These are phyloP conservation scores for Odiellus spinosus DNA, from an alignment of 2,888 invertebrate genomes.

Conservation along the genomic window DNA sequence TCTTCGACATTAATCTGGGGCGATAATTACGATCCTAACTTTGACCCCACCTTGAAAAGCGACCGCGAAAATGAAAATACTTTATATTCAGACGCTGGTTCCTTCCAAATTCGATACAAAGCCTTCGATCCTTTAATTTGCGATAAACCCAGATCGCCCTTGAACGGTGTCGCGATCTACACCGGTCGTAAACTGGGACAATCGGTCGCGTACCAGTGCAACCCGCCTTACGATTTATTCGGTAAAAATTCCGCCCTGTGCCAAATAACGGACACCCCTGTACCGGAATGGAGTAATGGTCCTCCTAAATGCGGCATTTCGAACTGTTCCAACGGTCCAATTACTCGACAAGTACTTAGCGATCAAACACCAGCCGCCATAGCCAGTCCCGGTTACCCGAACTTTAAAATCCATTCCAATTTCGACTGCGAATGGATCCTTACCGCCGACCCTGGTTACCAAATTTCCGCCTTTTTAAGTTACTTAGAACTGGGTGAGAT, in stretches of 20 bases:
- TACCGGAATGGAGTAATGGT: conserved; percentile 11
- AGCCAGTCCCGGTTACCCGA: conserved; percentile 14
- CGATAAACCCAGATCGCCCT: conserved; percentile 6
- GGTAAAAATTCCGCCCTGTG: conserved; percentile 9
- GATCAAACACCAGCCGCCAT: conserved; percentile 7
- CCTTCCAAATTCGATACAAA: conserved; percentile 15
- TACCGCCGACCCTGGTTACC: conserved; percentile 9
- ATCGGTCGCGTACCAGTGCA: conserved; percentile 9
- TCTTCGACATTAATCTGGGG: conserved; percentile 1
- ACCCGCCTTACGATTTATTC: conserved; percentile 13
- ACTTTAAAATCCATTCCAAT: background rate
- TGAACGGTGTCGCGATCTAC: conserved; percentile 8
- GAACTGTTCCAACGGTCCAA: conserved; percentile 9
- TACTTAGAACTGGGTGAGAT: too few relatives aligned
- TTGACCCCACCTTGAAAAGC: too few relatives aligned
- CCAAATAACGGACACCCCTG: conserved; percentile 6
- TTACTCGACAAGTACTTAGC: conserved; percentile 2
- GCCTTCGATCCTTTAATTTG: conserved; percentile 13
- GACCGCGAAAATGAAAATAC: background rate
- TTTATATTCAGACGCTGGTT: conserved; percentile 6
- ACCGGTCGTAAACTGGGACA: conserved; percentile 11
- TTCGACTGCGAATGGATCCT: conserved; percentile 11
- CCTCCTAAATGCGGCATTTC: conserved; percentile 11
- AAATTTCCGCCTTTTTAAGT: conserved; percentile 1
- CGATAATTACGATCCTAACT: too few relatives aligned